Conservation (phyloP, 2,888 invertebrate species). For the Apocheima hispidaria region DNA sequence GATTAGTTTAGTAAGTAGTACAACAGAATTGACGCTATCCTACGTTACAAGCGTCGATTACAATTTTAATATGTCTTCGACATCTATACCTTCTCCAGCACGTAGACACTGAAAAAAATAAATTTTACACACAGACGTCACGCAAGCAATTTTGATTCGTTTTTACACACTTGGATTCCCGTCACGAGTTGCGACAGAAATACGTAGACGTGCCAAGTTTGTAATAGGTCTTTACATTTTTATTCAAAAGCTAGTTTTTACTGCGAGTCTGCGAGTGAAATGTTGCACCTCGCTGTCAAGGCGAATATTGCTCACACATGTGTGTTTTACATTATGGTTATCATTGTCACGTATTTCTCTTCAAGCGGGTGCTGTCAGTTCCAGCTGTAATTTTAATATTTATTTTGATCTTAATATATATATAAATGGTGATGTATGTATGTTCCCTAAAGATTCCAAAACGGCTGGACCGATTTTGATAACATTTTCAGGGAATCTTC, state of each 20-base stretch:
- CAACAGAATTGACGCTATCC: no score
- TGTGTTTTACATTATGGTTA: constrained; percentile 5
- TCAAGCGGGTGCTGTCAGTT: constrained; percentile 4
- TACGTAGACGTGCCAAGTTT: constrained; percentile 37
- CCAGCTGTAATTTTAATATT: constrained; percentile 7
- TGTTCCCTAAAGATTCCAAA: no score
- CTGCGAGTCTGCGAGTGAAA: constrained; percentile 37
- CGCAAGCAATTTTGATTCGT: constrained; percentile 25
- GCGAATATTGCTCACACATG: constrained; percentile 33
- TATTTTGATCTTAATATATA: not conserved
- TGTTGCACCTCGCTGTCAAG: constrained; percentile 30
- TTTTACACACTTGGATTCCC: constrained; percentile 41
- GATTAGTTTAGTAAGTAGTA: no score
- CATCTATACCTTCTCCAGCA: no score
- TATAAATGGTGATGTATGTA: no score
- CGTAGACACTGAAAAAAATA: constrained; percentile 11
- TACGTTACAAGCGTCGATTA: no score
- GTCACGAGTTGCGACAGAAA: constrained; percentile 41
- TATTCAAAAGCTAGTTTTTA: constrained; percentile 42
- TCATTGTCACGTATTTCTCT: constrained; percentile 19
- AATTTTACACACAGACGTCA: constrained; percentile 24
- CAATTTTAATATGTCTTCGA: no score
- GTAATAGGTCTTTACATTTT: constrained; percentile 32
- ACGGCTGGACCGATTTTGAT: no score
- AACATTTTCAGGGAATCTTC: no score